Percentiles rank a stretch among this genome's conserved stretches.
Conservation (phyloP, 2,113 vertebrate species). For the Protomyctophum bolini region DNA sequence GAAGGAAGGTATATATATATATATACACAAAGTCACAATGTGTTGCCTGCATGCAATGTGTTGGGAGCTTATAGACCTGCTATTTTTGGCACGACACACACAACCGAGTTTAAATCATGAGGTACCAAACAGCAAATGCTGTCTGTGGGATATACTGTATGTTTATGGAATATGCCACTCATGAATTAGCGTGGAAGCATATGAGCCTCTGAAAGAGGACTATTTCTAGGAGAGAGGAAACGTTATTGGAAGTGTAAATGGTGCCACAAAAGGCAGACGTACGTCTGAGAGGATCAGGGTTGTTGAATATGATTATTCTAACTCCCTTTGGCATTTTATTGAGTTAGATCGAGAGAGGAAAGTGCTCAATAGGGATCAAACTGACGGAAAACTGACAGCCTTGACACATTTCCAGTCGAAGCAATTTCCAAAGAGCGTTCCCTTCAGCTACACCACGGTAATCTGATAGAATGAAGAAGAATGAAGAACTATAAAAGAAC, state of each 20-base stretch:
- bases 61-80: too few relatives aligned
- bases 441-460: conserved; percentile 60
- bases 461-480: conserved; percentile 48
- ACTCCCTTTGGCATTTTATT: conserved; percentile 70
- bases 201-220: conserved; percentile 45
- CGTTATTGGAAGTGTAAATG: conserved; percentile 60
- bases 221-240: conserved; percentile 41
- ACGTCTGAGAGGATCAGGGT: conserved; percentile 61
- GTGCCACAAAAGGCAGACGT: conserved; percentile 62
- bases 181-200: conserved; percentile 38
- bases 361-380: conserved; percentile 73
- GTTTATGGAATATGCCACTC: conserved; percentile 6
- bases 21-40: too few relatives aligned
- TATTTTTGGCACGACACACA: too few relatives aligned
- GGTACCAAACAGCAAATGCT: background rate
- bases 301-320: conserved; percentile 71
- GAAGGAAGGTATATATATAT: too few relatives aligned
- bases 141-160: conserved; percentile 33
- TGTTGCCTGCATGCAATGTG: too few relatives aligned
- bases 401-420: conserved; percentile 70
- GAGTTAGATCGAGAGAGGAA: conserved; percentile 69
- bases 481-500: too few relatives aligned
- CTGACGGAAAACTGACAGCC: conserved; percentile 53
- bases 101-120: too few relatives aligned
- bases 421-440: conserved; percentile 66